Percentiles rank a stretch among this genome's conserved stretches.
Evolutionary conservation across 2,797 vertebrate genomes (phyloP).

Genomic region (Cossypha polioptera): DNA sequence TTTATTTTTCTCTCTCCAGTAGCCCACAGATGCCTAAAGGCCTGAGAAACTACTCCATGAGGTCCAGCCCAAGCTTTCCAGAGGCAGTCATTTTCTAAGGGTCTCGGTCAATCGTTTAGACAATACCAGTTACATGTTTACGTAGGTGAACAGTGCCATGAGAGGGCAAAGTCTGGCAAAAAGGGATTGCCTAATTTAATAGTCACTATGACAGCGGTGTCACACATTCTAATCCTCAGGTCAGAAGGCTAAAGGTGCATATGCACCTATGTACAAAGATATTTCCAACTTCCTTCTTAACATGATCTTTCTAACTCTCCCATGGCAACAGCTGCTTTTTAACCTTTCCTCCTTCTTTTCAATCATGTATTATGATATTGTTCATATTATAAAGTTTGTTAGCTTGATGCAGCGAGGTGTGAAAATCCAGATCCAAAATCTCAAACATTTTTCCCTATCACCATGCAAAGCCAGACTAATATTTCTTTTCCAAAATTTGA

Average conservation of each 20-base stretch:
- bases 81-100: background rate
- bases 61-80: background rate
- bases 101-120: background rate
- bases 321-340: background rate
- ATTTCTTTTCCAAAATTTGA: background rate
- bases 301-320: background rate
- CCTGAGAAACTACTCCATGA: background rate
- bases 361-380: background rate
- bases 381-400: background rate
- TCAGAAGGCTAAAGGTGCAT: background rate
- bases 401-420: background rate
- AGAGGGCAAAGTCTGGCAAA: background rate
- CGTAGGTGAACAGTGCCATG: background rate
- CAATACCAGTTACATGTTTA: background rate
- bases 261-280: rapidly evolving
- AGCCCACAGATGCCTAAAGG: background rate
- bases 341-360: background rate
- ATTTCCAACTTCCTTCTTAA: background rate
- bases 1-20: background rate
- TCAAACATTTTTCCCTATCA: background rate
- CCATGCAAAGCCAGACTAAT: background rate
- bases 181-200: background rate
- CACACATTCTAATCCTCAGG: background rate
- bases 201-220: background rate
- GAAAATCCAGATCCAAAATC: background rate